A percentile compares a stretch with the other conserved stretches of the same genome.
These are phyloP conservation scores for Paralichthys olivaceus DNA, from an alignment of 2,113 vertebrate genomes.

Conservation along the genomic window DNA sequence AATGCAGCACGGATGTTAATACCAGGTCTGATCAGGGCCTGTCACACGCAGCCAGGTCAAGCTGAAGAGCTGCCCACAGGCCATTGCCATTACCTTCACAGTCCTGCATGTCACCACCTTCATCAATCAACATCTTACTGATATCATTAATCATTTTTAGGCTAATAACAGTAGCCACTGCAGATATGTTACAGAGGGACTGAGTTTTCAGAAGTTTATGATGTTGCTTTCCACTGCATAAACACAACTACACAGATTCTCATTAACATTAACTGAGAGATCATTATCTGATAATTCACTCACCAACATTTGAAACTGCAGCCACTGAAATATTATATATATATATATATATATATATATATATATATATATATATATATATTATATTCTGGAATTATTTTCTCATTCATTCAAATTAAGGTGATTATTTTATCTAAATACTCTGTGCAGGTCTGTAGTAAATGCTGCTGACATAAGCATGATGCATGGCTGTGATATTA, in stretches of 20 bases:
- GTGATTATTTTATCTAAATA: neutral
- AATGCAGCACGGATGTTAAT: conserved; percentile 9
- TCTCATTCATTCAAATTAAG: too few relatives aligned
- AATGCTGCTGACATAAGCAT: neutral
- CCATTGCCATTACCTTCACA: conserved; percentile 17
- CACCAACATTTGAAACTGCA: too few relatives aligned
- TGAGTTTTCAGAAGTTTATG: neutral
- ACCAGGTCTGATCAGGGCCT: conserved; percentile 11
- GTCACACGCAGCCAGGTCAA: conserved; percentile 14
- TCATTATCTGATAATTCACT: too few relatives aligned
- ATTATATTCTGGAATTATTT: too few relatives aligned
- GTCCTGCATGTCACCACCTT: neutral
- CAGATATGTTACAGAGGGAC: neutral
- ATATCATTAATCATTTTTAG: neutral
- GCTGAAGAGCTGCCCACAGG: conserved; percentile 12
- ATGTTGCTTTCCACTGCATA: neutral
- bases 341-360: too few relatives aligned
- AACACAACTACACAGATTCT: neutral
- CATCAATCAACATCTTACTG: neutral
- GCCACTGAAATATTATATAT: too few relatives aligned
- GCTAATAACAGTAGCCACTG: neutral
- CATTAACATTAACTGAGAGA: neutral
- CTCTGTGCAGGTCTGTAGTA: neutral
- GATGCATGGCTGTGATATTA: neutral
- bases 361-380: too few relatives aligned